phyloP scores from a whole-genome alignment of 1,140 invertebrate genomes.

The Ganaspis sp. region DNA sequence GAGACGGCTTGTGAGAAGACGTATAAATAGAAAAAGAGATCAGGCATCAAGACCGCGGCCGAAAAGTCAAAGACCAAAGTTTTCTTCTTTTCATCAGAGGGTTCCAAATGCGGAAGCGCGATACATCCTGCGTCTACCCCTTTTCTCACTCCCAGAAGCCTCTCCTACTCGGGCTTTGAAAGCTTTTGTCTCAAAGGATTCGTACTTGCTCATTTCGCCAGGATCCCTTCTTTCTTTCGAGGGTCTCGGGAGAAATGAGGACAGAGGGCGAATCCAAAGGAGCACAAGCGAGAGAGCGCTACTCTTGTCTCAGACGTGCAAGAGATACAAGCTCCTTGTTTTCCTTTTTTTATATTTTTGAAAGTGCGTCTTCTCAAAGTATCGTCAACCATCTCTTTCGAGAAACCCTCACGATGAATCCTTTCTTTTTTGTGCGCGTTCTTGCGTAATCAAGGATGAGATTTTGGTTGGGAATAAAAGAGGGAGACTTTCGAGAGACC shows the following conservation, averaged over 20 bases:
- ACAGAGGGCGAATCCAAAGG: neutral
- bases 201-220: slow-evolving; percentile 70
- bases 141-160: slow-evolving; percentile 54
- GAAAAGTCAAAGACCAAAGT: slow-evolving; percentile 66
- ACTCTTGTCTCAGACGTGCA: slow-evolving; percentile 9
- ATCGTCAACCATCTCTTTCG: slow-evolving; percentile 39
- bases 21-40: slow-evolving; percentile 47
- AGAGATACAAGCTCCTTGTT: slow-evolving; percentile 37
- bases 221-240: slow-evolving; percentile 58
- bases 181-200: slow-evolving; percentile 71
- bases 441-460: slow-evolving; percentile 45
- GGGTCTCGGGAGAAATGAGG: slow-evolving; percentile 43
- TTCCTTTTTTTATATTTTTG: slow-evolving; percentile 36
- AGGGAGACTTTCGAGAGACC: neutral
- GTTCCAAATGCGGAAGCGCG: slow-evolving; percentile 52
- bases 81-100: slow-evolving; percentile 69
- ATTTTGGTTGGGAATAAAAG: slow-evolving; percentile 31
- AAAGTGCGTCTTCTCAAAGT: slow-evolving; percentile 42
- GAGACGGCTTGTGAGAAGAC: slow-evolving; percentile 29
- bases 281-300: slow-evolving; percentile 31
- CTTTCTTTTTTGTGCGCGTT: slow-evolving; percentile 47
- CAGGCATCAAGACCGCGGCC: slow-evolving; percentile 42
- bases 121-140: slow-evolving; percentile 55
- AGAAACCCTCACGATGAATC: slow-evolving; percentile 35
- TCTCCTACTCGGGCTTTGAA: slow-evolving; percentile 45